Evolutionary conservation across 1,140 invertebrate species (phyloP).

Genomic region (Formica selysi): DNA sequence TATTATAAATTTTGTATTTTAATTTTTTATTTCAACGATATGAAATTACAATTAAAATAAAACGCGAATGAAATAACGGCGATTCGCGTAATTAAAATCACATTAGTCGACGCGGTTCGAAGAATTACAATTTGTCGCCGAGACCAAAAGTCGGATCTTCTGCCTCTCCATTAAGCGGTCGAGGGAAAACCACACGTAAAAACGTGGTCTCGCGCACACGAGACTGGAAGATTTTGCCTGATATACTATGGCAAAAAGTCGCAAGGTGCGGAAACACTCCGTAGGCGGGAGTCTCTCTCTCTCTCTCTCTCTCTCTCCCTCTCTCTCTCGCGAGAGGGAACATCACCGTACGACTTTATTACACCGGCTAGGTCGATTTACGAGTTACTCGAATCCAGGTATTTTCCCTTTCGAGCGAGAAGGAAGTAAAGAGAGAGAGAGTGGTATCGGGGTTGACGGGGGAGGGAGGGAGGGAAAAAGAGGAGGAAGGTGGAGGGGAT

Average conservation of each 20-base stretch:
- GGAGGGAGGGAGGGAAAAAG: not conserved
- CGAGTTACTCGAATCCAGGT: constrained; percentile 61
- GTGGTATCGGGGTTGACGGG: too few species aligned
- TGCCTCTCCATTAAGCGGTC: constrained; percentile 29
- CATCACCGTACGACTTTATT: constrained; percentile 58
- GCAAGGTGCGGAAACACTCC: constrained; percentile 40
- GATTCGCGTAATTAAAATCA: not conserved
- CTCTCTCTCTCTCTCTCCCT: too few species aligned
- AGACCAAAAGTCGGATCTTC: not conserved
- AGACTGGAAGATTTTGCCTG: constrained; percentile 27
- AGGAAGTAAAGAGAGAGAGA: not conserved
- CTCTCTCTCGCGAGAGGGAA: not conserved
- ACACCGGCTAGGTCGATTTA: constrained; percentile 60
- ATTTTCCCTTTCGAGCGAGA: constrained; percentile 20
- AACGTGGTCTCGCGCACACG: constrained; percentile 9
- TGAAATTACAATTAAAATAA: too few species aligned
- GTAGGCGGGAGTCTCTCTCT: not conserved
- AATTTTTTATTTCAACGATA: too few species aligned
- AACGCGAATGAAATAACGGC: not conserved
- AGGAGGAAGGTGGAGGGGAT: not conserved
- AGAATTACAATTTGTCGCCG: constrained; percentile 19
- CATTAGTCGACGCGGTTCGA: not conserved
- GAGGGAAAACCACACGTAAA: not conserved
- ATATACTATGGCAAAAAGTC: constrained; percentile 45
- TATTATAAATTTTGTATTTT: too few species aligned